A percentile compares a stretch with the other conserved stretches of the same genome.
These are phyloP conservation scores for Parus major DNA, from an alignment of 2,113 vertebrate species.

Conservation along the genomic window DNA sequence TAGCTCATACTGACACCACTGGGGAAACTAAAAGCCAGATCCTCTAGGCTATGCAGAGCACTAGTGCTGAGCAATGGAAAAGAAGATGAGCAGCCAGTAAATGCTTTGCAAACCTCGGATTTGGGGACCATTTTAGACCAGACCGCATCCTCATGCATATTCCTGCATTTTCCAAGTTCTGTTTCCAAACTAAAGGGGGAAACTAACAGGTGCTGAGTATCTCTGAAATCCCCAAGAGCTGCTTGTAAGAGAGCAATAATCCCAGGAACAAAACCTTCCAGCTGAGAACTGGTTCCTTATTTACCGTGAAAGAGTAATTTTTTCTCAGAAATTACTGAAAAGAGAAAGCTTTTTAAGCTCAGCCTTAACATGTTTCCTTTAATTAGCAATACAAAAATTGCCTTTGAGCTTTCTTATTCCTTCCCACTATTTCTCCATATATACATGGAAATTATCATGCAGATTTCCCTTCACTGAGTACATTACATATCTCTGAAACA, in stretches of 20 bases:
- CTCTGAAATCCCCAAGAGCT: neutral
- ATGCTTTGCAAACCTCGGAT: neutral
- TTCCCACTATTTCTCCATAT: conserved; percentile 7
- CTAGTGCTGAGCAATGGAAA: neutral
- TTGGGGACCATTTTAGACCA: neutral
- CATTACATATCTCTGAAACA: conserved; percentile 53
- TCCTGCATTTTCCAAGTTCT: neutral
- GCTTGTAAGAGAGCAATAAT: neutral
- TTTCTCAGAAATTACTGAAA: conserved; percentile 37
- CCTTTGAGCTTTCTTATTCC: conserved; percentile 30
- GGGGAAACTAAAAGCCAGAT: conserved; percentile 22
- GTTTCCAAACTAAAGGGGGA: neutral
- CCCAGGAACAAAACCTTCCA: neutral
- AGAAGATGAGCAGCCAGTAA: neutral
- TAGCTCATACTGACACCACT: conserved; percentile 9
- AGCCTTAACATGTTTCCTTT: conserved; percentile 30
- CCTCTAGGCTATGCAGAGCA: neutral
- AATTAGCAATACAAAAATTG: conserved; percentile 32
- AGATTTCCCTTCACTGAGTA: conserved; percentile 37
- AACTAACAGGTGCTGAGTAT: neutral
- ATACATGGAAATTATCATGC: conserved; percentile 49
- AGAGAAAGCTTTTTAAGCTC: conserved; percentile 39
- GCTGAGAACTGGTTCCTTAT: conserved; percentile 20
- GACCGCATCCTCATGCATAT: neutral
- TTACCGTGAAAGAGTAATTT: conserved; percentile 41